These are phyloP conservation scores for Cyrtorhinus lividipennis DNA, from an alignment of 1,140 invertebrate species.

Conservation along the genomic window DNA sequence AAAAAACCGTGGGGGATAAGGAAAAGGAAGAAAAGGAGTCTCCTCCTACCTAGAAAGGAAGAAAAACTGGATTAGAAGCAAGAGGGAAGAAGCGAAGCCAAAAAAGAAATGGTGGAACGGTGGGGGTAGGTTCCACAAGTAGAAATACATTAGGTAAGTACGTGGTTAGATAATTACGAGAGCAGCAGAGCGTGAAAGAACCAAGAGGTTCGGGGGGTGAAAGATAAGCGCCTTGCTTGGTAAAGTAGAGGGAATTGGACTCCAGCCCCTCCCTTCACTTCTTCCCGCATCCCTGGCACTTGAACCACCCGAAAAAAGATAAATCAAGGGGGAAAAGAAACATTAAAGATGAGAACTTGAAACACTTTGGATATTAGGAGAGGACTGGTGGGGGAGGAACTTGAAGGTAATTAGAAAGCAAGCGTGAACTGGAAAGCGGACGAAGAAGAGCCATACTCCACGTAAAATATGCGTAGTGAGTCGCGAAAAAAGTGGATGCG, in stretches of 20 bases:
- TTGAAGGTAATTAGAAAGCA: constrained; percentile 5
- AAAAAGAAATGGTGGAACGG: no score
- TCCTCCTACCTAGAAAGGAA: background rate
- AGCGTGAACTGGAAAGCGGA: no score
- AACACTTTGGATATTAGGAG: constrained; percentile 6
- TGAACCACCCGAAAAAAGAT: background rate
- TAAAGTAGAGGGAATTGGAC: background rate
- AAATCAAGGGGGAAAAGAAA: background rate
- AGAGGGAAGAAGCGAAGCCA: background rate
- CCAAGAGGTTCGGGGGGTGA: background rate
- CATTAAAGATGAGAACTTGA: constrained; percentile 2
- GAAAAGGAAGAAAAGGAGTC: background rate
- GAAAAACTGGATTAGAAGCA: background rate
- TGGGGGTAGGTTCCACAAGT: background rate
- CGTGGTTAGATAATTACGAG: constrained; percentile 4
- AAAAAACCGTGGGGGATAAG: background rate
- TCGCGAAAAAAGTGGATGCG: no score
- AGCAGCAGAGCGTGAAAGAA: constrained; percentile 3
- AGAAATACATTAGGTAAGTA: constrained; percentile 3
- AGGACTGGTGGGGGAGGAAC: background rate
- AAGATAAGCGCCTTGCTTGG: background rate
- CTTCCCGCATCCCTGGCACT: background rate
- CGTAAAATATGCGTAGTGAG: no score
- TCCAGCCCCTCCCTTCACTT: background rate
- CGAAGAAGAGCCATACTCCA: no score